A percentile compares a stretch with the other conserved stretches of the same genome.
Evolutionary conservation across 2,113 vertebrate genomes (phyloP).

Genomic region (Siniperca knerii): DNA sequence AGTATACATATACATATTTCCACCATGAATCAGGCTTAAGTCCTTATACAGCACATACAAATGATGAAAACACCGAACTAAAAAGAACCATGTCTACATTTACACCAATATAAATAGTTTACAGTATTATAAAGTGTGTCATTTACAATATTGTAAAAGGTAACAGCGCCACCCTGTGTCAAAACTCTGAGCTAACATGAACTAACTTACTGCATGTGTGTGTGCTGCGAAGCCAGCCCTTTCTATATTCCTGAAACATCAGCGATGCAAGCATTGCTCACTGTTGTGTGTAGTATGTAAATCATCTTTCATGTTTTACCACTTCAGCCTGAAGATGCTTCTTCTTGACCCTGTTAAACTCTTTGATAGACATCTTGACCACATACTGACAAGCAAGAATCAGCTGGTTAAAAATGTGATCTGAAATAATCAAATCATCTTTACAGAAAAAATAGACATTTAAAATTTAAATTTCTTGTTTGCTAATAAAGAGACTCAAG

Average conservation of each 20-base stretch:
- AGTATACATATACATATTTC: not conserved
- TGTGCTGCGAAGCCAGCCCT: not conserved
- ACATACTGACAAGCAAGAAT: not conserved
- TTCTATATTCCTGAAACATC: not conserved
- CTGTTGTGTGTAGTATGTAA: not conserved
- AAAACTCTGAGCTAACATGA: not conserved
- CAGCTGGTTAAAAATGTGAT: not conserved
- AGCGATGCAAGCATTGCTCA: not conserved
- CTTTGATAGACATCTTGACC: no score
- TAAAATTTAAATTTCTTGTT: not conserved
- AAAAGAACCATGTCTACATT: not conserved
- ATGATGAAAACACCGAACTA: slow-evolving; percentile 12
- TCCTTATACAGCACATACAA: not conserved
- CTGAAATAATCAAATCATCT: not conserved
- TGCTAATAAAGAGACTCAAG: not conserved
- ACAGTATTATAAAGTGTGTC: not conserved
- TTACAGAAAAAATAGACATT: not conserved
- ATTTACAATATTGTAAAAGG: not conserved
- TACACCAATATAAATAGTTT: not conserved
- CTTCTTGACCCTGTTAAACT: not conserved
- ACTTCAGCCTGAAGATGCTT: slow-evolving; percentile 7
- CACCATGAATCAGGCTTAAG: not conserved
- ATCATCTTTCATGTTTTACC: not conserved
- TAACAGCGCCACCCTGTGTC: slow-evolving; percentile 53
- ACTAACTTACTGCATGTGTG: not conserved